Evolutionary conservation across 2,113 vertebrate genomes (phyloP).

Genomic region (Rhagologus leucostigma): DNA sequence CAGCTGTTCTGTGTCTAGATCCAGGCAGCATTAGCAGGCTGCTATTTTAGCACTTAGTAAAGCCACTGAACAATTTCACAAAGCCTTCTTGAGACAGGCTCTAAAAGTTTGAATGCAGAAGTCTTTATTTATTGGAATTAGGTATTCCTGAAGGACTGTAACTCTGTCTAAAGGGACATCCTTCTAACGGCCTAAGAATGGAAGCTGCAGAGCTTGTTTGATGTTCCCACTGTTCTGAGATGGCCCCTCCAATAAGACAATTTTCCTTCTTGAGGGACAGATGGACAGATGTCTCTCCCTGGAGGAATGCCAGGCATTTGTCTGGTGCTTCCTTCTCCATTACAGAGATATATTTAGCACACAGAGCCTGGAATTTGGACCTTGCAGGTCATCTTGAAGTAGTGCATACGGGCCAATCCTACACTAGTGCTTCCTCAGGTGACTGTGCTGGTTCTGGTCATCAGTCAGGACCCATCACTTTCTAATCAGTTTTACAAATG

Average conservation of each 20-base stretch:
- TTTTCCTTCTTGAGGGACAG: background rate
- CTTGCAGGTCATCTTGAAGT: background rate
- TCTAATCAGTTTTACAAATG: background rate
- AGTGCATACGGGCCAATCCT: background rate
- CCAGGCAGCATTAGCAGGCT: background rate
- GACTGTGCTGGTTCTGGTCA: background rate
- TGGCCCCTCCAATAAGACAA: background rate
- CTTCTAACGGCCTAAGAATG: background rate
- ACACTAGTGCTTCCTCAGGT: background rate
- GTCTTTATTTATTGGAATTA: background rate
- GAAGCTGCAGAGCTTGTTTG: background rate
- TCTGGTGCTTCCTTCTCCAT: background rate
- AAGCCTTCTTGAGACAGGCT: background rate
- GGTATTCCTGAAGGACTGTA: background rate
- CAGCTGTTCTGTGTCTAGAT: background rate
- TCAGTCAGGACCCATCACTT: background rate
- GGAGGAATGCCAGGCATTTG: background rate
- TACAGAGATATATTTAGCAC: background rate
- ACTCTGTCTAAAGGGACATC: background rate
- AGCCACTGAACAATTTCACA: background rate
- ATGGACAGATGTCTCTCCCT: background rate
- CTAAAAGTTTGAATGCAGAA: background rate
- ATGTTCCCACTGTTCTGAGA: accelerated
- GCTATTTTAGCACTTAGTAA: background rate
- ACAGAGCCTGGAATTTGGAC: background rate